Evolutionary conservation across 2,888 invertebrate species (phyloP).

Genomic region (Oscheius sp.): DNA sequence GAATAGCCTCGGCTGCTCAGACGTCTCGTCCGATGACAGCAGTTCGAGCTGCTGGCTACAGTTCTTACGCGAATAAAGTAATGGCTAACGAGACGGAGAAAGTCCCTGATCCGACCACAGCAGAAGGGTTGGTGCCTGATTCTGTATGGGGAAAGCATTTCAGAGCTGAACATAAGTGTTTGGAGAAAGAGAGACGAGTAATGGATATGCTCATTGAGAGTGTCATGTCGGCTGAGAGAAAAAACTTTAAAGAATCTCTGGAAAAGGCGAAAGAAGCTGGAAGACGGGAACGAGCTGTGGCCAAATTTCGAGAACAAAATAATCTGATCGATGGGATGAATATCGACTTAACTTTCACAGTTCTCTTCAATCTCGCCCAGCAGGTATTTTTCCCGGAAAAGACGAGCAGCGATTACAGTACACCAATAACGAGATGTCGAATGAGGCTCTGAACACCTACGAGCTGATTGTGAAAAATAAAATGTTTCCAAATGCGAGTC

Average conservation of each 20-base stretch:
- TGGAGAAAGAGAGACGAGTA: conserved; percentile 86
- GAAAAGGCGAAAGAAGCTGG: conserved; percentile 96
- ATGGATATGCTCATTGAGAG: conserved; percentile 90
- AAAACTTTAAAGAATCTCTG: conserved; percentile 75
- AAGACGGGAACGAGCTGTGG: conserved; percentile 86
- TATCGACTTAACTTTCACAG: conserved; percentile 92
- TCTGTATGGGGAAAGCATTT: not conserved
- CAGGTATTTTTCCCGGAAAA: conserved; percentile 47
- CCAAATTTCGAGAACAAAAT: conserved; percentile 86
- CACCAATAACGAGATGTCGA: conserved; percentile 89
- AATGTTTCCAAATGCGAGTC: conserved; percentile 87
- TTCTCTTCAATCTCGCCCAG: conserved; percentile 91
- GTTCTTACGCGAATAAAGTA: conserved; percentile 76
- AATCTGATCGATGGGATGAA: conserved; percentile 89
- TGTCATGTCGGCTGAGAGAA: conserved; percentile 78
- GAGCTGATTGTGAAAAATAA: conserved; percentile 88
- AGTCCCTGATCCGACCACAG: conserved; percentile 5
- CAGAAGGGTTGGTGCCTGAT: conserved; percentile 12
- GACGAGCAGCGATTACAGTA: conserved; percentile 77
- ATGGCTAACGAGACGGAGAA: conserved; percentile 22
- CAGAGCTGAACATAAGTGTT: conserved; percentile 91
- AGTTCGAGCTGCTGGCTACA: conserved; percentile 93
- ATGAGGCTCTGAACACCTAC: conserved; percentile 94
- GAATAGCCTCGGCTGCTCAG: conserved; percentile 32
- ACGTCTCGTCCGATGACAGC: conserved; percentile 89